Conservation (phyloP, 1,140 invertebrate genomes). For the Phymorhynchus buccinoides region DNA sequence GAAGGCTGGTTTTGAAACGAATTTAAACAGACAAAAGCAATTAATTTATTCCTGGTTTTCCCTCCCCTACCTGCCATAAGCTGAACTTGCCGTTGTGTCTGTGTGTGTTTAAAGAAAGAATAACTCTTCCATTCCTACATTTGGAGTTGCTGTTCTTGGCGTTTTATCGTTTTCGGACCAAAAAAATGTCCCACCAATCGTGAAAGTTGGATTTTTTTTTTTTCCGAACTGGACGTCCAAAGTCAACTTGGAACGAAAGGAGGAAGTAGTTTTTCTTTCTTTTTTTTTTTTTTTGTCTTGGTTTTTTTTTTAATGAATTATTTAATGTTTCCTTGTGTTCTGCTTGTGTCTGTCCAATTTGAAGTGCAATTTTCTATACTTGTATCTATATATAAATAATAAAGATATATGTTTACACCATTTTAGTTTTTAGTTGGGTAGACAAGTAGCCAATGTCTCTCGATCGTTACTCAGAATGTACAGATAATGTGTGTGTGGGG, state of each 20-base stretch:
- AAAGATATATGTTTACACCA: not conserved
- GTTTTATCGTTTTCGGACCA: not conserved
- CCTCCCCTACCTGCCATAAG: not conserved
- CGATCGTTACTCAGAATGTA: not conserved
- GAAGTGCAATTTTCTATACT: constrained; percentile 24
- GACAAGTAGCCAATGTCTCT: not conserved
- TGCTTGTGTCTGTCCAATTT: constrained; percentile 9
- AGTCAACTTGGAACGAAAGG: no score
- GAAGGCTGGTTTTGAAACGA: no score
- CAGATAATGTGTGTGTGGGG: not conserved
- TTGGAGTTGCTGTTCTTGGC: not conserved
- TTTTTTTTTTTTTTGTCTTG: not conserved
- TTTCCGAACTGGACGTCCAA: no score
- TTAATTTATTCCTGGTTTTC: no score
- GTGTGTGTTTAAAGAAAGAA: not conserved
- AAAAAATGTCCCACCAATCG: not conserved
- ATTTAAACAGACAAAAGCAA: no score
- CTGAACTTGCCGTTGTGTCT: not conserved
- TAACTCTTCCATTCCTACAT: not conserved
- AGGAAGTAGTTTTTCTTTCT: not conserved
- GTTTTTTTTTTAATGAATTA: not conserved
- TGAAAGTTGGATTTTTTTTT: not conserved
- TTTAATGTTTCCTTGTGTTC: not conserved
- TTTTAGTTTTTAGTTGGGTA: not conserved
- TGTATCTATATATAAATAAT: not conserved